Base-by-base conservation (phyloP, 2,888 invertebrate species). In the Brachyopa scutellaris region DNA sequence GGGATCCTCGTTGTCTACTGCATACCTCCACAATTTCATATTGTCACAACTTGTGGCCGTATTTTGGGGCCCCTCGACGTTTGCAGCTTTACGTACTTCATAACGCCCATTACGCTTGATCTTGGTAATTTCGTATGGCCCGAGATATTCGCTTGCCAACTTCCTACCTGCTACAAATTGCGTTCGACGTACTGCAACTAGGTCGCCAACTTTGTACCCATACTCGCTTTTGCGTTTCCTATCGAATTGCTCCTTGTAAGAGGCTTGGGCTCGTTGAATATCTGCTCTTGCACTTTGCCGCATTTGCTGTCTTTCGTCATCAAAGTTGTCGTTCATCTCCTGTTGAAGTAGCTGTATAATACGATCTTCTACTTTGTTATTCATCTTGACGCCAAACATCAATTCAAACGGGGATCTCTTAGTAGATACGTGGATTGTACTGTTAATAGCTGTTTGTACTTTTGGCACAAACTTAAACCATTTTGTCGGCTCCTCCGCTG, bases 121-220 rank as follows among this genome's bases (percentile, higher is more conserved):
- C 36, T 62, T 69, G 1, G 51, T 62, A 19, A 70, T 42, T 19
- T 64, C 49, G 9, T 70, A 70, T 11, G 72, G 67, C n/a, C 82
- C 77, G 0, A 77, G 29, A 26, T 47, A 82, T 55, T 70, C 45
- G 42, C 45, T 59, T 23, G n/a, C 61, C 26, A 72, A 17, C 42
- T 84, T 74, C 19, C 51, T 64, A n/a, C 72, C 77, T 2, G 73
- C 36, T 5, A 84, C 42, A 45, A 80, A 84, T 33, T 80, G 77
- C 4, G 84, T 77, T 26, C 79, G 36, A 23, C 62, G 57, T 1
- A 79, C 72, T 11, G 72, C 80, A 7, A 80, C 76, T 26, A 76
- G 38, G 23, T 80, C 64, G 1, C 53, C 73, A 6, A 80, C 13
- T 51, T 74, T 74, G 33, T 80, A 76, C 11, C 45, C 55, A 11